Conservation (phyloP, 2,888 invertebrate genomes). For the Koerneria pararmatus region DNA sequence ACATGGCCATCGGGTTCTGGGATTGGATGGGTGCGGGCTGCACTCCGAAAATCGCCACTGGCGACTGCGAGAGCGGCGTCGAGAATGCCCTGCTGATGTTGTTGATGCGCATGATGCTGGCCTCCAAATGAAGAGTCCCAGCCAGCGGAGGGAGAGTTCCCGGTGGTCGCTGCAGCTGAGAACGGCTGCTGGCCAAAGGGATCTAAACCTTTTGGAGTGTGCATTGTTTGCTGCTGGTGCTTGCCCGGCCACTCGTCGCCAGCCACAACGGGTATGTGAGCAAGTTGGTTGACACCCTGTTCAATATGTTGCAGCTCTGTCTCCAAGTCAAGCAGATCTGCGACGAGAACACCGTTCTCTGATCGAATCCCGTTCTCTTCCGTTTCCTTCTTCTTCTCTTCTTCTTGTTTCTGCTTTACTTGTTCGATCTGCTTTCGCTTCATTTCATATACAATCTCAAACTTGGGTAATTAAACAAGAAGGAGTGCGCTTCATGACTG, state of each 20-base stretch:
- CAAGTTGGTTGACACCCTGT: constrained; percentile 50
- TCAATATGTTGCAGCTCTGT: constrained; percentile 56
- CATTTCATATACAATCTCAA: constrained; percentile 77
- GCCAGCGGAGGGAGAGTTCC: background rate
- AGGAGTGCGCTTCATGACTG: no score
- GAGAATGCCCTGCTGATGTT: no score
- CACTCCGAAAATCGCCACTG: constrained; percentile 3
- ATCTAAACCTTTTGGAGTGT: no score
- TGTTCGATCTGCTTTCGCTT: constrained; percentile 96
- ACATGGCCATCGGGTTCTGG: no score
- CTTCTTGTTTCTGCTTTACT: constrained; percentile 71
- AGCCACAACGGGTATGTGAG: constrained; percentile 43
- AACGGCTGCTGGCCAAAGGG: constrained; percentile 22
- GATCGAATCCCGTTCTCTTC: constrained; percentile 29
- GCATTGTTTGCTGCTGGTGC: no score
- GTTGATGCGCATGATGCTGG: no score
- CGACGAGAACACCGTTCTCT: constrained; percentile 51
- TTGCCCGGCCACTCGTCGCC: constrained; percentile 33
- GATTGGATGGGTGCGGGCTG: background rate
- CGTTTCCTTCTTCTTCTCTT: constrained; percentile 33
- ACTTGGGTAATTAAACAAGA: background rate
- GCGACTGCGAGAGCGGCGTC: constrained; percentile 12
- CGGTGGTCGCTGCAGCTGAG: constrained; percentile 3
- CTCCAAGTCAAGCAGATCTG: constrained; percentile 58
- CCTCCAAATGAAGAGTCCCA: constrained; percentile 33